Percentiles rank a stretch among this genome's conserved stretches.
Conservation (phyloP, 2,797 vertebrate genomes). For the Anguilla pacifica region DNA sequence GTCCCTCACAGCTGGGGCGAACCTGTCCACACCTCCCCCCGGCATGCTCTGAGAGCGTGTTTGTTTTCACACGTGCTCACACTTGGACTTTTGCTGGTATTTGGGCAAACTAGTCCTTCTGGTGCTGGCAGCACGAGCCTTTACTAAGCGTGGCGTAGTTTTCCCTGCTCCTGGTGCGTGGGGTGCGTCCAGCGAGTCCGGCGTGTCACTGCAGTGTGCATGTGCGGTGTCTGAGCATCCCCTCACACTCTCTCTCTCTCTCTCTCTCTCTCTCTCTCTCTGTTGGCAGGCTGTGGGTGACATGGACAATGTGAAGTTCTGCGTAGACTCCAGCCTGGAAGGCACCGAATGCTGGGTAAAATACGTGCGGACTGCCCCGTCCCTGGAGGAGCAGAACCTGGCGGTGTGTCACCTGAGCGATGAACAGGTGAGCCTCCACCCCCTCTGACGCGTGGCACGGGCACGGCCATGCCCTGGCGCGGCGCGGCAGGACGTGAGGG, state of each 20-base stretch:
- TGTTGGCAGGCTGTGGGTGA: slow-evolving; percentile 81
- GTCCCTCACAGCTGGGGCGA: slow-evolving; percentile 11
- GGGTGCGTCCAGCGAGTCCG: not conserved
- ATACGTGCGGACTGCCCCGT: slow-evolving; percentile 85
- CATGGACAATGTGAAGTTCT: slow-evolving; percentile 85
- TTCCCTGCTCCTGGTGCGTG: too few species aligned
- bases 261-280: slow-evolving; percentile 20
- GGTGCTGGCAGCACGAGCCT: not conserved
- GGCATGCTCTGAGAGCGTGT: not conserved
- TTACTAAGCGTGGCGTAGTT: not conserved
- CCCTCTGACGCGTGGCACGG: not conserved
- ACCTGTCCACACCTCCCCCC: slow-evolving; percentile 16
- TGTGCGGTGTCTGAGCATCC: not conserved
- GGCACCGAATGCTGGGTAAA: slow-evolving; percentile 87
- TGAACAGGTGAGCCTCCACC: slow-evolving; percentile 83
- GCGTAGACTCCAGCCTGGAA: slow-evolving; percentile 74
- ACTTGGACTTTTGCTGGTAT: not conserved
- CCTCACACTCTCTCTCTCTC: not conserved
- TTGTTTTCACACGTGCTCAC: slow-evolving; percentile 21
- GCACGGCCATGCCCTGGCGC: not conserved
- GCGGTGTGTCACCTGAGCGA: slow-evolving; percentile 82
- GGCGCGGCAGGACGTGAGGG: not conserved
- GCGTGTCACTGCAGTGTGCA: not conserved
- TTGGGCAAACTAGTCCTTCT: not conserved
- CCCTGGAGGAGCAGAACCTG: slow-evolving; percentile 90